These are phyloP conservation scores for Apteryx owenii DNA, from an alignment of 2,113 vertebrate species.

Conservation along the genomic window DNA sequence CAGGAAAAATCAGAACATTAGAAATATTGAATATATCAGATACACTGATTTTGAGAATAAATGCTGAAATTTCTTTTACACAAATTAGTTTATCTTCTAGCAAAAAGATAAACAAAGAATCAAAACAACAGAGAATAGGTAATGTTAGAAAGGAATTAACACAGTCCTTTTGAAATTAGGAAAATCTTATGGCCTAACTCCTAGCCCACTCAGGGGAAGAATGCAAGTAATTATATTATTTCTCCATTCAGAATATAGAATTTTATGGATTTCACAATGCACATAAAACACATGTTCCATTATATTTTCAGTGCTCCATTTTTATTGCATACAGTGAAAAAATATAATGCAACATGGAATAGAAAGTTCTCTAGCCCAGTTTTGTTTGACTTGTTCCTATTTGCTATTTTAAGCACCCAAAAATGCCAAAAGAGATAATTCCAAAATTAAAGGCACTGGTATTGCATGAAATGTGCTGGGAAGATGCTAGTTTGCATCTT, in stretches of 20 bases:
- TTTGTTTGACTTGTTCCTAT: not conserved
- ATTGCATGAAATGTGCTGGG: not conserved
- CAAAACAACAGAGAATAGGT: not conserved
- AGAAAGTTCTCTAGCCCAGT: not conserved
- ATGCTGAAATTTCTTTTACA: not conserved
- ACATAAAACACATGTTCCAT: not conserved
- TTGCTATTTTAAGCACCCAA: not conserved
- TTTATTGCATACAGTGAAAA: not conserved
- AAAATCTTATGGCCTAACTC: not conserved
- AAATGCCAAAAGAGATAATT: not conserved
- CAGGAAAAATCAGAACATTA: not conserved
- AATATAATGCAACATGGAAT: not conserved
- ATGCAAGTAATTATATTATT: not conserved
- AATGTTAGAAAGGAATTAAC: not conserved
- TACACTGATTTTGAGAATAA: not conserved
- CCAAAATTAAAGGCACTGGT: not conserved
- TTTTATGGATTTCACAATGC: not conserved
- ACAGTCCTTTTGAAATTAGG: not conserved
- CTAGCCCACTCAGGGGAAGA: not conserved
- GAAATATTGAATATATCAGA: not conserved
- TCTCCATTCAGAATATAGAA: not conserved
- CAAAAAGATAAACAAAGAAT: not conserved
- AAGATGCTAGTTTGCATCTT: not conserved
- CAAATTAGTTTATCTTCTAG: not conserved
- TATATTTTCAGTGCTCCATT: not conserved